Base-by-base conservation (phyloP, 2,888 invertebrate genomes). In the Nezara viridula region DNA sequence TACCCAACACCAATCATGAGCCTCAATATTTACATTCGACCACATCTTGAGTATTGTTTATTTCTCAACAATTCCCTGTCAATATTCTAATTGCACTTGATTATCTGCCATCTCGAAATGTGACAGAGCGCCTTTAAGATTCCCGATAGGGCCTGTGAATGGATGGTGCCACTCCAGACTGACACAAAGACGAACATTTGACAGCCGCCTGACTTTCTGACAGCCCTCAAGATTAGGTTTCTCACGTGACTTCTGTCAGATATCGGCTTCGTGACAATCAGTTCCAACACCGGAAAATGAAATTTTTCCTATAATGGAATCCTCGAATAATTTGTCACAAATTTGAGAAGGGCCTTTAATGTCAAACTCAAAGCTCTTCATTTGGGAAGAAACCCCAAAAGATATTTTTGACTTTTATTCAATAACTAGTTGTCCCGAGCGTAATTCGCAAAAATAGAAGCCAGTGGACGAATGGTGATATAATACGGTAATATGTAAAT, bases 181-280 rank as follows among this genome's bases (percentile, higher is more conserved):
- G 44, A 47, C 81, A 44, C 81, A 47, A 81, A 81, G 81, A 81
- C 81, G 44, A 81, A 47, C 44, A 81, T 47, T 81, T 47, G 81
- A 81, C 81, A 81, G 81, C 44, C 81, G n/a, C 14, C 44, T 44
- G 81, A 81, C 81, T 81, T 81, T 40, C 37, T 81, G 81, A 81
- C 81, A 81, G 81, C n/a, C 10, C 12, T n/a, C 24, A n/a, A 81
- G 81, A 81, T 81, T 81, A 81, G 81, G 44, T 81, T 81, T 44
- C 66, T 73, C 40, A 81, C 44, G 44, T 81, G 81, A 81, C 81
- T 81, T n/a, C 44, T 81, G 81, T 44, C 81, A 81, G 81, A 81
- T 81, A 81, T 81, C 81, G 44, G 44, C 81, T 81, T 81, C n/a
- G 81, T 81, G 44, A 81, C 81, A 47, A 44, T 44, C 24, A 47